Evolutionary conservation across 92 coral and sea anemone genomes (phyloP).

Genomic region (Muricea muricata): DNA sequence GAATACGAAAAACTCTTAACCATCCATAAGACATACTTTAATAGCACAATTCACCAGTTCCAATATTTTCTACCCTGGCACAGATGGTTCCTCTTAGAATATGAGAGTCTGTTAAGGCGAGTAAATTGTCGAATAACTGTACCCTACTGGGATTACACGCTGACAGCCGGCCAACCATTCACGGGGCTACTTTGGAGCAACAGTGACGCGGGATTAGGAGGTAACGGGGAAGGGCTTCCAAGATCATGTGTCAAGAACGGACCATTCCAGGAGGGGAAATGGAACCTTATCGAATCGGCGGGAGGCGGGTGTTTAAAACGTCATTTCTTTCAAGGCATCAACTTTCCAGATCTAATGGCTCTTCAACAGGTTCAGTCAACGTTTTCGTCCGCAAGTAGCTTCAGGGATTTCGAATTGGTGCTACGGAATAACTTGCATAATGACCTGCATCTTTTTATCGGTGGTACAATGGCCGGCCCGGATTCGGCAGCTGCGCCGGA

Average conservation of each 20-base stretch:
- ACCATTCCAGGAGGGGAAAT: conserved; percentile 44
- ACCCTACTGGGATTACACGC: conserved; percentile 70
- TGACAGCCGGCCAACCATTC: conserved; percentile 59
- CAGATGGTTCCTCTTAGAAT: conserved; percentile 17
- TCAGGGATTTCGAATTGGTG: conserved; percentile 53
- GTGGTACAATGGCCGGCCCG: conserved; percentile 71
- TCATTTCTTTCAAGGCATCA: conserved; percentile 41
- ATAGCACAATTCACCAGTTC: not conserved
- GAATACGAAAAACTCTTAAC: conserved; percentile 28
- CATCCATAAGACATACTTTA: conserved; percentile 3
- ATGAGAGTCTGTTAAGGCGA: conserved; percentile 17
- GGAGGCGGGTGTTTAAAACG: conserved; percentile 60
- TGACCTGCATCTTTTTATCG: conserved; percentile 67
- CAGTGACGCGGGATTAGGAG: conserved; percentile 45
- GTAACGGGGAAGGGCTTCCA: conserved; percentile 44
- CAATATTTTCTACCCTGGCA: conserved; percentile 23
- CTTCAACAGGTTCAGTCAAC: conserved; percentile 46
- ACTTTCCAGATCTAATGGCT: conserved; percentile 69
- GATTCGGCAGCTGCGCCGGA: conserved; percentile 77
- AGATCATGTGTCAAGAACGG: conserved; percentile 59
- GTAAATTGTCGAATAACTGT: conserved; percentile 62
- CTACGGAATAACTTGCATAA: conserved; percentile 66
- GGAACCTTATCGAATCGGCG: conserved; percentile 63
- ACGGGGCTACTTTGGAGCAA: conserved; percentile 45
- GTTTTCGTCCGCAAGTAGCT: not conserved